phyloP scores from a whole-genome alignment of 2,797 vertebrate genomes.

The Bucorvus abyssinicus region DNA sequence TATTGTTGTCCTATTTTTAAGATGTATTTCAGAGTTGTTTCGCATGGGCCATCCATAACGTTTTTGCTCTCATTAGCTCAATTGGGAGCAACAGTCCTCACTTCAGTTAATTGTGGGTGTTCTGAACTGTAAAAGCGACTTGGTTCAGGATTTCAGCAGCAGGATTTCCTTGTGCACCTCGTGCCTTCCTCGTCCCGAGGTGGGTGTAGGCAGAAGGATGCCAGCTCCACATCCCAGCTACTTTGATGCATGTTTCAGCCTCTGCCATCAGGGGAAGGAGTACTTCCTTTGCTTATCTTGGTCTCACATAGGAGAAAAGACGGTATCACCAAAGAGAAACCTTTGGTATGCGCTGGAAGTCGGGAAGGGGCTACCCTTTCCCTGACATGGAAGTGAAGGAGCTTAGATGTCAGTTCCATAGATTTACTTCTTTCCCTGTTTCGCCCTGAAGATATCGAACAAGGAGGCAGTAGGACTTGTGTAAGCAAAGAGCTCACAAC shows the following conservation, averaged over 20 bases:
- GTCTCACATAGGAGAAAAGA: not conserved
- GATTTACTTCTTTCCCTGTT: not conserved
- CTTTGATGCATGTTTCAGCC: not conserved
- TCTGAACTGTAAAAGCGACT: not conserved
- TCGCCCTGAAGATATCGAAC: not conserved
- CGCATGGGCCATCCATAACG: not conserved
- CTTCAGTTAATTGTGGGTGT: not conserved
- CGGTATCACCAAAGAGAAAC: not conserved
- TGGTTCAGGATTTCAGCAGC: not conserved
- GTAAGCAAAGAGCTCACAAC: rapidly evolving
- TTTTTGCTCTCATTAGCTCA: not conserved
- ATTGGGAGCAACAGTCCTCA: not conserved
- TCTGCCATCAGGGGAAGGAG: not conserved
- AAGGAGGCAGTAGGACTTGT: not conserved
- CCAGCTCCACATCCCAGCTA: not conserved
- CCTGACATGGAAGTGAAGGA: not conserved
- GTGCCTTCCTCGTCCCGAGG: too few relatives aligned
- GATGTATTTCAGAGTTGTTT: not conserved
- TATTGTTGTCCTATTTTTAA: not conserved
- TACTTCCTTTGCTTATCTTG: not conserved
- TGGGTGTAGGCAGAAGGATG: not conserved
- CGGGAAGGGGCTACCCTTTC: not conserved
- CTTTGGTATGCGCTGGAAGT: not conserved
- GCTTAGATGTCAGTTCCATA: not conserved
- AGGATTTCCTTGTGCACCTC: not conserved